Evolutionary conservation across 2,888 invertebrate genomes (phyloP), one percentile per base, ranked within the genome.

Genomic region (Bombyx huttoni): DNA sequence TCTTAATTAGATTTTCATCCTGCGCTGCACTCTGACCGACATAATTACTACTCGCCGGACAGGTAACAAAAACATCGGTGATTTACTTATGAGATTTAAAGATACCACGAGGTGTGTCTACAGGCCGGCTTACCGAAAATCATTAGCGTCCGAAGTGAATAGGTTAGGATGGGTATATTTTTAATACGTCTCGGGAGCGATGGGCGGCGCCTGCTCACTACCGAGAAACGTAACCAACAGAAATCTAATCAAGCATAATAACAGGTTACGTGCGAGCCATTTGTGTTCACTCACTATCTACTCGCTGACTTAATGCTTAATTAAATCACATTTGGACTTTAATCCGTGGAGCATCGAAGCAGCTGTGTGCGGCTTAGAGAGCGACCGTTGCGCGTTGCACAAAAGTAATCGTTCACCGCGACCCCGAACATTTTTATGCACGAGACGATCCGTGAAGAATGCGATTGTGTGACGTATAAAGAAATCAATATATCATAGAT

Each of bases 231-330:
- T 83, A 85, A 84, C 86, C 82, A 83, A 86, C 87, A 84, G 84
- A 87, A 87, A 88, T 86, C 88, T 87, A 88, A 88, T 88, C 88
- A 87, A 85, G 66, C 79, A 78, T 88, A 88, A 88, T 88, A 87
- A 87, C 88, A 86, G 88, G 88, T 87, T 88, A 82, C 80, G 73
- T 73, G 76, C 74, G 71, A 78, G 71, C 79, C 80, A 83, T 81
- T 84, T 84, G 80, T 79, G 81, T 78, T 83, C 84, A 79, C 80
- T 80, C 78, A 78, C 80, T 78, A 78, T 81, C 80, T 70, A 77
- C 77, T 79, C 75, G 75, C 74, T 74, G 76, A 68, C 66, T 75
- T 81, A 81, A 84, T 82, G 78, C 78, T 82, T 86, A 86, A 87
- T 88, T 88, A 87, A 88, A 88, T 86, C 86, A 84, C 78, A 81